Evolutionary conservation across 2,888 invertebrate species (phyloP), one percentile per base, ranked within the genome.

Genomic region (Acleris literana): DNA sequence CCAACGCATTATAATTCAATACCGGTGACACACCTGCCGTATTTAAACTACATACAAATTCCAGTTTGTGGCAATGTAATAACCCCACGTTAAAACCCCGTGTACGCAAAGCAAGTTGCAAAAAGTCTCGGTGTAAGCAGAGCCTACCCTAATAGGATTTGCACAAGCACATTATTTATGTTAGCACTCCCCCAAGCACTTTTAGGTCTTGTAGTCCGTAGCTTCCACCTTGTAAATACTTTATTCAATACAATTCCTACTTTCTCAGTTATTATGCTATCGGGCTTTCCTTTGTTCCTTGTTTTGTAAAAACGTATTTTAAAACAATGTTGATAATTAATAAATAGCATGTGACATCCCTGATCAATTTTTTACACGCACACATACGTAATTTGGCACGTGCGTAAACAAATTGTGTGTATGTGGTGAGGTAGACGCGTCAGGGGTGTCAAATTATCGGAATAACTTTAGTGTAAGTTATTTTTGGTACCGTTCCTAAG

Each of bases 101-200:
- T 51, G 69, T 64, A 69, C 53, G 66, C 52, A 48, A 33, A 43
- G 33, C n/a, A 33, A 58, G 46, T 44, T 61, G 61, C 61, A 72
- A 73, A 72, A 71, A 76, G 60, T 61, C 71, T 69, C 71, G 54
- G 62, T 78, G 80, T 79, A 76, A 79, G 73, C 73, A 52, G 33
- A 59, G 70, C 70, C 71, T 74, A 69, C 68, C 39, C 63, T 79
- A 80, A 81, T 77, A 76, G 79, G 79, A 79, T 81, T 79, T 73
- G 59, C 70, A 65, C 75, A 80, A 81, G 78, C 80, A 74, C 71
- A 76, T 80, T 80, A 79, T 69, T 64, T 66, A 63, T 64, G 58
- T 59, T 58, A 58, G 54, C 63, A 18, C 57, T 67, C 63, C 67
- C 63, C 17, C 54, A 63, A 58, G 63, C 67, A 63, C 63, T 63